Conservation (phyloP, 2,797 vertebrate species). For the Lophius americanus region DNA sequence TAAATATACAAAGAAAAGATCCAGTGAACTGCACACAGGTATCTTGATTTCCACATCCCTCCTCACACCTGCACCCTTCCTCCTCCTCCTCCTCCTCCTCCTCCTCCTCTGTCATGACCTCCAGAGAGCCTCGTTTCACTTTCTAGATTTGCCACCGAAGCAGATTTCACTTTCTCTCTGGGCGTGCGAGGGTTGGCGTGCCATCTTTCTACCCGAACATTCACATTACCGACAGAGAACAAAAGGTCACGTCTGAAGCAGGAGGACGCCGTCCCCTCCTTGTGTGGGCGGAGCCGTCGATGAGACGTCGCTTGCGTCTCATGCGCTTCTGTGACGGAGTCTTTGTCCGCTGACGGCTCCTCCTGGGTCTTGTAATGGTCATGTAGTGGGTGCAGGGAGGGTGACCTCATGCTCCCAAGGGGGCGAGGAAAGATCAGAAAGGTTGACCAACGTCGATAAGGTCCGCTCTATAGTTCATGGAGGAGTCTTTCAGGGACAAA, state of each 20-base stretch:
- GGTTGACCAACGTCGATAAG: slow-evolving; percentile 10
- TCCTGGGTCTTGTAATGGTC: slow-evolving; percentile 30
- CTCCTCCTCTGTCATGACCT: not conserved
- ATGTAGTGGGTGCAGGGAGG: slow-evolving; percentile 16
- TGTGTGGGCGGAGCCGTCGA: slow-evolving; percentile 20
- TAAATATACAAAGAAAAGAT: slow-evolving; percentile 61
- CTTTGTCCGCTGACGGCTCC: slow-evolving; percentile 32
- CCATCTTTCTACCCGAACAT: slow-evolving; percentile 42
- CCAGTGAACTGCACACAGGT: slow-evolving; percentile 68
- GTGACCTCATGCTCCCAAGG: slow-evolving; percentile 25
- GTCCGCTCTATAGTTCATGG: slow-evolving; percentile 10
- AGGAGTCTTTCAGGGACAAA: slow-evolving; percentile 13
- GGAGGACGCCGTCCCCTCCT: slow-evolving; percentile 4
- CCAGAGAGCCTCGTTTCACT: slow-evolving; percentile 21
- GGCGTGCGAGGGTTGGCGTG: slow-evolving; percentile 4
- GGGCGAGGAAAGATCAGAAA: slow-evolving; percentile 44
- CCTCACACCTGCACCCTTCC: slow-evolving; percentile 20
- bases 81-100: not conserved
- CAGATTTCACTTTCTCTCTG: slow-evolving; percentile 16
- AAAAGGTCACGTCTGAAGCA: slow-evolving; percentile 29
- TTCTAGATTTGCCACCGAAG: slow-evolving; percentile 13
- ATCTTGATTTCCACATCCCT: slow-evolving; percentile 22
- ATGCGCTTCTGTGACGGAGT: slow-evolving; percentile 31
- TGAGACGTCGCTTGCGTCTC: slow-evolving; percentile 10
- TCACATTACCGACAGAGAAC: slow-evolving; percentile 49